These are phyloP conservation scores for Ruditapes philippinarum DNA, from an alignment of 1,140 invertebrate genomes.

Conservation along the genomic window DNA sequence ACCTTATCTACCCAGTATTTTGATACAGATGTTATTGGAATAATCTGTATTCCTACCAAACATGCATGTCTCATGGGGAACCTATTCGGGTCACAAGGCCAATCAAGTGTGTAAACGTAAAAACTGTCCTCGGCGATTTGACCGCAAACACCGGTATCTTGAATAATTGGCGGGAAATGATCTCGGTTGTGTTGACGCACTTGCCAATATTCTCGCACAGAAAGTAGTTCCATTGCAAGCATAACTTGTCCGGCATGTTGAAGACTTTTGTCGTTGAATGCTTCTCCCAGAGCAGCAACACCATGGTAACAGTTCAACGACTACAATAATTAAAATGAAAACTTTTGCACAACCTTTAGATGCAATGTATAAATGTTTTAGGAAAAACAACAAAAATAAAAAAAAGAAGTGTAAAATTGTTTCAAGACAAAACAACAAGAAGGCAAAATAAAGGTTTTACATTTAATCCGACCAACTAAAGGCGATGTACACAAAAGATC, in stretches of 20 bases:
- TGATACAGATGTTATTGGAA: slow-evolving; percentile 80
- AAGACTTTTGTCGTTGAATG: slow-evolving; percentile 72
- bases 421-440: too few species aligned
- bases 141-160: slow-evolving; percentile 76
- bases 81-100: slow-evolving; percentile 81
- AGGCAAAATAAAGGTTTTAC: too few species aligned
- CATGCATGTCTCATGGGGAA: slow-evolving; percentile 82
- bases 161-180: slow-evolving; percentile 78
- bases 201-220: slow-evolving; percentile 82
- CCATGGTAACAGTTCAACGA: slow-evolving; percentile 81
- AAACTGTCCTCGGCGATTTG: slow-evolving; percentile 78
- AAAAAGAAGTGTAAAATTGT: too few species aligned
- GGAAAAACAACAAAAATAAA: too few species aligned
- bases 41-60: slow-evolving; percentile 81
- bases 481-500: too few species aligned
- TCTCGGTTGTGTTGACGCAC: slow-evolving; percentile 78
- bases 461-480: too few species aligned
- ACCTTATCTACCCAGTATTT: slow-evolving; percentile 81
- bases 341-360: too few species aligned
- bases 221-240: slow-evolving; percentile 78
- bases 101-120: slow-evolving; percentile 80
- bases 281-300: slow-evolving; percentile 79
- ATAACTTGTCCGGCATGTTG: slow-evolving; percentile 76
- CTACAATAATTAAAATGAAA: too few species aligned
- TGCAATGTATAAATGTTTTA: too few species aligned